Evolutionary conservation across 2,888 invertebrate species (phyloP).

Genomic region (Oligia strigilis): DNA sequence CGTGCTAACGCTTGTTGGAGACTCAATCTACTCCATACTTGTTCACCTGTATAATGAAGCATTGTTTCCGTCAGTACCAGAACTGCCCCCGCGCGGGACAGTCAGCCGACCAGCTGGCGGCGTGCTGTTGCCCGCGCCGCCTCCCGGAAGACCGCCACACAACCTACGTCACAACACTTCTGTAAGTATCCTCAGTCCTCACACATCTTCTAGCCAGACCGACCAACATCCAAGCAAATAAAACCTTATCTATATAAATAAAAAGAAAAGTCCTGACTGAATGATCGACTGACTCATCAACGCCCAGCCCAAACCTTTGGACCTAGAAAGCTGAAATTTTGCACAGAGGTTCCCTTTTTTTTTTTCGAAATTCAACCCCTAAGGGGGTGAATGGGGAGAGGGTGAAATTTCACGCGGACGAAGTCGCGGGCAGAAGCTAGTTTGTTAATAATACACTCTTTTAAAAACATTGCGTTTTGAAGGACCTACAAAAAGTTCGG

Average conservation of each 20-base stretch:
- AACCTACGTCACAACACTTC: constrained; percentile 81
- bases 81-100: constrained; percentile 96
- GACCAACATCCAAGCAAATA: neutral
- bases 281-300: no score
- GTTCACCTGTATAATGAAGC: constrained; percentile 46
- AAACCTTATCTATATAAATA: no score
- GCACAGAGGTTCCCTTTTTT: no score
- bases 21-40: neutral
- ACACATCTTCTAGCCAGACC: neutral
- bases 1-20: neutral
- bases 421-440: no score
- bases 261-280: no score
- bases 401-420: no score
- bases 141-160: constrained; percentile 84
- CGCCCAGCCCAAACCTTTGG: no score
- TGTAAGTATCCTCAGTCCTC: constrained; percentile 71
- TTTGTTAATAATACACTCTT: neutral
- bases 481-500: neutral
- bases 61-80: constrained; percentile 90
- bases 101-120: constrained; percentile 94
- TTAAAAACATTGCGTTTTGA: neutral
- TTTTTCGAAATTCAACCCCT: no score
- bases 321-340: no score
- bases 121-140: constrained; percentile 86
- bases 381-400: no score